Percentiles rank a stretch among this genome's conserved stretches.
These are phyloP conservation scores for Tinamus major DNA, from an alignment of 2,797 vertebrate genomes.

Conservation along the genomic window DNA sequence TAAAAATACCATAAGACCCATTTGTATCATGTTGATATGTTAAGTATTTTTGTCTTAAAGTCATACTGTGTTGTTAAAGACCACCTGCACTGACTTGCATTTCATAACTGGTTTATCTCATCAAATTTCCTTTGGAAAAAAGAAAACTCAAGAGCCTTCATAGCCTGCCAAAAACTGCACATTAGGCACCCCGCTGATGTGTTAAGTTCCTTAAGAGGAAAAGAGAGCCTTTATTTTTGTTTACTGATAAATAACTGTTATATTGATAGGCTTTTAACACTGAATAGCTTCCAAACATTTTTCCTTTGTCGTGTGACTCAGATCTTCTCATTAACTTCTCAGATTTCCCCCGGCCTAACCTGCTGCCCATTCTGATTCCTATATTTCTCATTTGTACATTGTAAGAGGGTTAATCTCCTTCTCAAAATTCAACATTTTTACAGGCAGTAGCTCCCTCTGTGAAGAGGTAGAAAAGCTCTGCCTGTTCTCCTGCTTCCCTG, in stretches of 20 bases:
- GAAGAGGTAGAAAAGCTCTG: neutral
- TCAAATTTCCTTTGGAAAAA: slow-evolving; percentile 29
- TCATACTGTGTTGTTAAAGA: neutral
- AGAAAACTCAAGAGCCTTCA: slow-evolving; percentile 5
- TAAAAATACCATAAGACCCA: neutral
- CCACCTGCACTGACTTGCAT: neutral
- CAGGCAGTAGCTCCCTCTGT: neutral
- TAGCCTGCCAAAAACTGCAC: neutral
- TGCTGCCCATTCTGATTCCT: neutral
- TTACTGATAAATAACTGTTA: neutral
- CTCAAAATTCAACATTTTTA: neutral
- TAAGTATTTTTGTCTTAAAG: neutral
- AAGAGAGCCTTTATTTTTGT: slow-evolving; percentile 4
- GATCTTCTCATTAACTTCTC: neutral
- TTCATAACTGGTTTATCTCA: neutral
- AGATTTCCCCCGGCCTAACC: neutral
- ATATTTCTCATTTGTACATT: neutral
- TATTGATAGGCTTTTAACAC: neutral
- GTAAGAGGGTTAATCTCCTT: neutral
- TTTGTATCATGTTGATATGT: neutral
- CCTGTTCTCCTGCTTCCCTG: neutral
- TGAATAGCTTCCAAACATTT: neutral
- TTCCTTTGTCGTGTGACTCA: neutral
- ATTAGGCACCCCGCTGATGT: neutral
- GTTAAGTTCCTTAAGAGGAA: slow-evolving; percentile 16